A percentile compares a stretch with the other conserved stretches of the same genome.
Evolutionary conservation across 2,888 invertebrate species (phyloP).

Genomic region (Glyphotaelius pellucidus): DNA sequence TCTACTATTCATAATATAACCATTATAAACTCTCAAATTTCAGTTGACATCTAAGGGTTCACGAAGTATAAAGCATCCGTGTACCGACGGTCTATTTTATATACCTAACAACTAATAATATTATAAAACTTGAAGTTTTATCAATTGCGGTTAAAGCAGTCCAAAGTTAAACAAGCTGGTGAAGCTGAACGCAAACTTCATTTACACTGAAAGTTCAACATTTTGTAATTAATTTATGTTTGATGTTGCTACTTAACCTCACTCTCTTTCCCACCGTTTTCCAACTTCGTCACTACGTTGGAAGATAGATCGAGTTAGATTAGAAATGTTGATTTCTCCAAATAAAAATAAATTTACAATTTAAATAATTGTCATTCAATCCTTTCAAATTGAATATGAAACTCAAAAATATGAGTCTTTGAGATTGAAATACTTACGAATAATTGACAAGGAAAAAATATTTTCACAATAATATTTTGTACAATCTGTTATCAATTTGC

Average conservation of each 20-base stretch:
- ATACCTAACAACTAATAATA: background rate
- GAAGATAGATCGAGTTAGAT: background rate
- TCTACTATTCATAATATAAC: too few relatives aligned
- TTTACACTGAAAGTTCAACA: conserved; percentile 61
- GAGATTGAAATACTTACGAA: too few relatives aligned
- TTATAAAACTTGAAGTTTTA: background rate
- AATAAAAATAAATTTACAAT: too few relatives aligned
- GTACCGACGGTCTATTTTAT: too few relatives aligned
- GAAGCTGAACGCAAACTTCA: conserved; percentile 49
- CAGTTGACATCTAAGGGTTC: too few relatives aligned
- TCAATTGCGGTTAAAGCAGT: background rate
- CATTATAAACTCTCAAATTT: too few relatives aligned
- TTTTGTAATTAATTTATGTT: conserved; percentile 64
- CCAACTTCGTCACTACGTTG: background rate
- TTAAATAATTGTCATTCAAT: background rate
- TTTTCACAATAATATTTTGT: too few relatives aligned
- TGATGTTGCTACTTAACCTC: conserved; percentile 55
- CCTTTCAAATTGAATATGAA: too few relatives aligned
- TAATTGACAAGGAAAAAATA: background rate
- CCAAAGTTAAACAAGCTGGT: background rate
- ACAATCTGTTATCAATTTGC: background rate
- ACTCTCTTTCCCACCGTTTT: conserved; percentile 8
- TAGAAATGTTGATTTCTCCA: background rate
- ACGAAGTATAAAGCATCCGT: too few relatives aligned
- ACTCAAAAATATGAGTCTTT: too few relatives aligned